Evolutionary conservation across 2,888 invertebrate species (phyloP).

Genomic region (Mesorhabditis sp.): DNA sequence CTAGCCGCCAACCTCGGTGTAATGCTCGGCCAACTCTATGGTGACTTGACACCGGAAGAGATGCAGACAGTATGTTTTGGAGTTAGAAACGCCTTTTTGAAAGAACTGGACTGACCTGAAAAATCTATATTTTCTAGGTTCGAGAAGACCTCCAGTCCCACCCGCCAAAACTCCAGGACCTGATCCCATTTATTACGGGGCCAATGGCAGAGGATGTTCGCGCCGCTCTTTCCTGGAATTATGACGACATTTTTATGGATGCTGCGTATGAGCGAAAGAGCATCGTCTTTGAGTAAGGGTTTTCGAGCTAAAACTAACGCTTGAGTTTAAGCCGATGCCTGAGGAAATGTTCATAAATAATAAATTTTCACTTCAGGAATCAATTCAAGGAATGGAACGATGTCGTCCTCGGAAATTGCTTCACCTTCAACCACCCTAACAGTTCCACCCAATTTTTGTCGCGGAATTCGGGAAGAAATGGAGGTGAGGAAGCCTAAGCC

Average conservation of each 20-base stretch:
- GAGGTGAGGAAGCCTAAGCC: conserved; percentile 17
- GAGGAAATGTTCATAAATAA: neutral
- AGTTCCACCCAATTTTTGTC: conserved; percentile 18
- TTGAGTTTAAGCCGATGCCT: neutral
- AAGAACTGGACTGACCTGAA: neutral
- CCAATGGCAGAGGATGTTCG: conserved; percentile 13
- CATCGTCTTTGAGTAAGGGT: conserved; percentile 19
- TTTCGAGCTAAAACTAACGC: neutral
- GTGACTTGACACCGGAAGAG: neutral
- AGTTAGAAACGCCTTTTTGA: neutral
- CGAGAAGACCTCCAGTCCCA: conserved; percentile 29
- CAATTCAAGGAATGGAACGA: conserved; percentile 34
- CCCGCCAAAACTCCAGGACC: conserved; percentile 31
- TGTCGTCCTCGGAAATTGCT: conserved; percentile 38
- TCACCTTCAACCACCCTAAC: conserved; percentile 36
- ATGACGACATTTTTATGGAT: conserved; percentile 34
- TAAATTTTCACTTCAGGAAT: conserved; percentile 13
- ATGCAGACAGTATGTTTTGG: neutral
- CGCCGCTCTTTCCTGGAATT: conserved; percentile 30
- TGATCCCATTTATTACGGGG: conserved; percentile 37
- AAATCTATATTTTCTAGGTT: conserved; percentile 20
- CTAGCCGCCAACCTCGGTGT: neutral
- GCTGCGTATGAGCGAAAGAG: conserved; percentile 36
- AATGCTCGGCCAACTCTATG: conserved; percentile 1
- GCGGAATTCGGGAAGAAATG: conserved; percentile 23